phyloP scores from a whole-genome alignment of 2,888 invertebrate genomes.

The Melanostoma mellinum region DNA sequence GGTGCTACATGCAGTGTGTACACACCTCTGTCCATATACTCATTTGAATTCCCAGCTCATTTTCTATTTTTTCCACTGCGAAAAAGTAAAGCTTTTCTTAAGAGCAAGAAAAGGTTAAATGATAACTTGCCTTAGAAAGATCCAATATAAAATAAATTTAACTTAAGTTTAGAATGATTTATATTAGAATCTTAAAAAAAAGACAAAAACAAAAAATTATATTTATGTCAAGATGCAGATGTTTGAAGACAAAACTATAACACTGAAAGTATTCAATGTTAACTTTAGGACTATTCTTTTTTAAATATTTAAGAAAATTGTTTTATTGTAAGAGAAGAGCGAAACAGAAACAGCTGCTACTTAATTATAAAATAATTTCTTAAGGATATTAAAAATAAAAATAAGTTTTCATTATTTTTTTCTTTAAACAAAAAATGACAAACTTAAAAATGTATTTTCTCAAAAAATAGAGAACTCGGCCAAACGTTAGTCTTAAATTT shows the following conservation, averaged over 20 bases:
- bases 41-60: conserved; percentile 48
- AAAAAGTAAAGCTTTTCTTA: too few relatives aligned
- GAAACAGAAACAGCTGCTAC: conserved; percentile 49
- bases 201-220: conserved; percentile 13
- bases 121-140: conserved; percentile 26
- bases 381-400: too few relatives aligned
- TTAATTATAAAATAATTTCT: too few relatives aligned
- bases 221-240: not conserved
- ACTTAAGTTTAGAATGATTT: too few relatives aligned
- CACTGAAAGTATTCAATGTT: conserved; percentile 72
- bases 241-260: conserved; percentile 48
- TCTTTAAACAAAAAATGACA: too few relatives aligned
- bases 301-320: conserved; percentile 39
- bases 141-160: conserved; percentile 34
- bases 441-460: too few relatives aligned
- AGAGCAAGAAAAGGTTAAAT: conserved; percentile 5
- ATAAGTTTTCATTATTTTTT: too few relatives aligned
- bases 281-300: conserved; percentile 48
- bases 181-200: not conserved
- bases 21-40: conserved; percentile 33
- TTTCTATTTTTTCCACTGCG: not conserved
- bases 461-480: too few relatives aligned
- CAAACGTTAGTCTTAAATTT: too few relatives aligned
- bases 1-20: conserved; percentile 12
- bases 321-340: too few relatives aligned